A percentile compares a stretch with the other conserved stretches of the same genome.
phyloP scores from a whole-genome alignment of 2,888 invertebrate genomes.

The Himalopsyche japonica region DNA sequence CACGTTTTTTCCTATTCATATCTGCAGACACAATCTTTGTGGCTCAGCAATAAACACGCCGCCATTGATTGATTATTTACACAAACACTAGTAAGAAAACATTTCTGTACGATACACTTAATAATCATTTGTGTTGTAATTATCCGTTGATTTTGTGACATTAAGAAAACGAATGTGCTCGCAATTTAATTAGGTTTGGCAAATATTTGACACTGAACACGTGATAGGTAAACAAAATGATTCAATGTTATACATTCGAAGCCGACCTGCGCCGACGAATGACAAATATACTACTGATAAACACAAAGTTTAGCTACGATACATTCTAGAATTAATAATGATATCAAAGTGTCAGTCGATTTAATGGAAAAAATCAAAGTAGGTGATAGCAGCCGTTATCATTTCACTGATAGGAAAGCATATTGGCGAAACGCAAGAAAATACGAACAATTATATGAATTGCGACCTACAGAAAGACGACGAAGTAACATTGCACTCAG shows the following conservation, averaged over 20 bases:
- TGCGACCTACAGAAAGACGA: background rate
- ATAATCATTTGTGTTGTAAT: too few species aligned
- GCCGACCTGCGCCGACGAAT: background rate
- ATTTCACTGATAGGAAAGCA: background rate
- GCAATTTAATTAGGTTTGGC: too few species aligned
- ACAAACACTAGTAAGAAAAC: background rate
- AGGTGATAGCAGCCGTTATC: background rate
- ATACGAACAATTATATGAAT: background rate
- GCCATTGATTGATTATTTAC: too few species aligned
- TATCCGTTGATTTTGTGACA: too few species aligned
- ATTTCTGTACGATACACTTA: background rate
- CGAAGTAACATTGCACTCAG: background rate
- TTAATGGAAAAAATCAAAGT: background rate
- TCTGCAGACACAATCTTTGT: too few species aligned
- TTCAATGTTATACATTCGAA: background rate
- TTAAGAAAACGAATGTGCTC: too few species aligned
- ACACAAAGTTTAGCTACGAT: background rate
- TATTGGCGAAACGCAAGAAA: background rate
- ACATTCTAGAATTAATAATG: background rate
- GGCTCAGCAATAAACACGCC: too few species aligned
- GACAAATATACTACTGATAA: background rate
- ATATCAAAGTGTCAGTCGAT: background rate
- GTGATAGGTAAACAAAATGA: background rate
- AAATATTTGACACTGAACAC: too few species aligned
- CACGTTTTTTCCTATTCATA: background rate